phyloP scores from a whole-genome alignment of 2,113 vertebrate species.

The Daboia siamensis region DNA sequence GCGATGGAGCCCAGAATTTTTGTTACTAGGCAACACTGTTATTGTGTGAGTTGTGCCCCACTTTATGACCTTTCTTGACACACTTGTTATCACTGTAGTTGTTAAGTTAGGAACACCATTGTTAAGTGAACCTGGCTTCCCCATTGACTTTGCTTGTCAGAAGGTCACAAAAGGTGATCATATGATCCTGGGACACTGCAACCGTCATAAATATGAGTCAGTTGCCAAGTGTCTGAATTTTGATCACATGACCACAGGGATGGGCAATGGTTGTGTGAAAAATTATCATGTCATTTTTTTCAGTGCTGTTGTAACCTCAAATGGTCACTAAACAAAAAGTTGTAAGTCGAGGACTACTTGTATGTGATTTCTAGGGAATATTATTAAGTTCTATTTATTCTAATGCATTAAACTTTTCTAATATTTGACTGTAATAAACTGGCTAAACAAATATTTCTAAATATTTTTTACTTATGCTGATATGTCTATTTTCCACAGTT shows the following conservation, averaged over 20 bases:
- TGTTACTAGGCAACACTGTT: not conserved
- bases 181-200: not conserved
- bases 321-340: not conserved
- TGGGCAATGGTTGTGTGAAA: not conserved
- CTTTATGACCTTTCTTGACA: not conserved
- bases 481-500: not conserved
- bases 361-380: slow-evolving; percentile 34
- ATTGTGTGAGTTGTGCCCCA: not conserved
- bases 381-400: slow-evolving; percentile 19
- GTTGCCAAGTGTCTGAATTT: not conserved
- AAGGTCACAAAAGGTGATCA: not conserved
- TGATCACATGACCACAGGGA: not conserved
- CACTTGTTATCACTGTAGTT: not conserved
- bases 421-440: slow-evolving; percentile 31
- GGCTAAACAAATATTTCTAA: not conserved
- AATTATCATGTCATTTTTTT: not conserved
- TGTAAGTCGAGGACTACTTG: not conserved
- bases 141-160: not conserved
- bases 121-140: not conserved
- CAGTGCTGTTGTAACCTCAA: not conserved
- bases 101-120: not conserved
- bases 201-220: not conserved
- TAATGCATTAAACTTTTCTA: slow-evolving; percentile 27
- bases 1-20: not conserved
- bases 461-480: not conserved